Conservation (phyloP, 2,113 vertebrate genomes). For the Diglossa brunneiventris region DNA sequence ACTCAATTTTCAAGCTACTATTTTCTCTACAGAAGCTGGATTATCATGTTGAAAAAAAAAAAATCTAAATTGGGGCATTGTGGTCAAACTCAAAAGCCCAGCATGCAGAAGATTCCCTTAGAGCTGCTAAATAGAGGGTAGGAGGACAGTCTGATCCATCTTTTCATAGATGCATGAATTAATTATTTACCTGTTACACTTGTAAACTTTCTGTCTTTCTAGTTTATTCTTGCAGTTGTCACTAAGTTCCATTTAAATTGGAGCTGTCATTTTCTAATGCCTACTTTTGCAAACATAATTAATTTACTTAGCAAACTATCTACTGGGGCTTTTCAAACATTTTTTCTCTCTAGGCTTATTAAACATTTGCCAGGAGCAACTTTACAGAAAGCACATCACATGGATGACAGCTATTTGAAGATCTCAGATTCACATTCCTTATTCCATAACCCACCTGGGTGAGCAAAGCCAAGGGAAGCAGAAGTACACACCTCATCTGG, state of each 20-base stretch:
- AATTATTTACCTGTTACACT: neutral
- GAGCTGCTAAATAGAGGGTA: neutral
- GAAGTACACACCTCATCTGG: neutral
- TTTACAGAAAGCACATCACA: neutral
- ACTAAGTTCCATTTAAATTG: neutral
- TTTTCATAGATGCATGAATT: neutral
- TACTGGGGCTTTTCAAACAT: neutral
- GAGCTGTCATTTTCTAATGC: slow-evolving; percentile 5
- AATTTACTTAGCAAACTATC: slow-evolving; percentile 19
- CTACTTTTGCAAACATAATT: slow-evolving; percentile 13
- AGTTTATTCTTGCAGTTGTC: neutral
- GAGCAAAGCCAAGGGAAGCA: neutral
- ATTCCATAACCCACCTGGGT: neutral
- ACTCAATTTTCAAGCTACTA: neutral
- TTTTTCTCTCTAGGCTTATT: neutral
- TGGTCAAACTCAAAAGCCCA: neutral
- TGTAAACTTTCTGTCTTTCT: neutral
- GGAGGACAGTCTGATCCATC: neutral
- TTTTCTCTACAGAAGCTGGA: neutral
- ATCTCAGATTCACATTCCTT: neutral
- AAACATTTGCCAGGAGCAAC: neutral
- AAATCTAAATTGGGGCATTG: neutral
- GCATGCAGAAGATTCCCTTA: neutral
- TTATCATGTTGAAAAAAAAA: neutral
- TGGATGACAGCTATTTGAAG: neutral